Evolutionary conservation across 2,113 vertebrate genomes (phyloP).

Genomic region (Coracopsis vasa): DNA sequence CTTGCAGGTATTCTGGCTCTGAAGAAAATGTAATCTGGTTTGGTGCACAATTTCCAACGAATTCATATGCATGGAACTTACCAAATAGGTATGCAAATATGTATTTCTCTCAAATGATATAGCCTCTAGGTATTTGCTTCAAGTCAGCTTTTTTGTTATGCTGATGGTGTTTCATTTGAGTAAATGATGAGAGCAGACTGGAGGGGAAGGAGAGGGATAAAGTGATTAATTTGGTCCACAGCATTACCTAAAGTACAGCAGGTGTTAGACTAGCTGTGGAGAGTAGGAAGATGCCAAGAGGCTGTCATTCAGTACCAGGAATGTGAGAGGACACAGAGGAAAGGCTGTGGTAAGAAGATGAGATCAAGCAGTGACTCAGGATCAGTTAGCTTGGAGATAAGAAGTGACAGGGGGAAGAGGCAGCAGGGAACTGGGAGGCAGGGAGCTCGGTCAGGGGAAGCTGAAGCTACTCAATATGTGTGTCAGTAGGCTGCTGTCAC

Average conservation of each 20-base stretch:
- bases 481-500: background rate
- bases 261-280: background rate
- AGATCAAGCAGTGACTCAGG: rapidly evolving
- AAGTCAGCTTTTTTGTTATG: background rate
- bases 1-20: background rate
- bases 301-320: rapidly evolving
- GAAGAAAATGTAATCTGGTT: background rate
- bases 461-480: background rate
- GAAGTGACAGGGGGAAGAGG: rapidly evolving
- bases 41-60: background rate
- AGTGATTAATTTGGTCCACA: background rate
- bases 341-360: background rate
- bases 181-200: background rate
- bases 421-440: background rate
- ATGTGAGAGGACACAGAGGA: background rate
- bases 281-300: background rate
- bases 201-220: background rate
- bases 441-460: background rate
- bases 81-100: background rate
- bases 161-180: background rate
- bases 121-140: background rate
- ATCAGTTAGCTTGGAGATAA: background rate
- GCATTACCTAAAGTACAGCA: background rate
- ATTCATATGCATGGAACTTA: background rate
- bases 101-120: background rate